phyloP scores from a whole-genome alignment of 2,797 vertebrate genomes.

The Philypnodon macrostomus region DNA sequence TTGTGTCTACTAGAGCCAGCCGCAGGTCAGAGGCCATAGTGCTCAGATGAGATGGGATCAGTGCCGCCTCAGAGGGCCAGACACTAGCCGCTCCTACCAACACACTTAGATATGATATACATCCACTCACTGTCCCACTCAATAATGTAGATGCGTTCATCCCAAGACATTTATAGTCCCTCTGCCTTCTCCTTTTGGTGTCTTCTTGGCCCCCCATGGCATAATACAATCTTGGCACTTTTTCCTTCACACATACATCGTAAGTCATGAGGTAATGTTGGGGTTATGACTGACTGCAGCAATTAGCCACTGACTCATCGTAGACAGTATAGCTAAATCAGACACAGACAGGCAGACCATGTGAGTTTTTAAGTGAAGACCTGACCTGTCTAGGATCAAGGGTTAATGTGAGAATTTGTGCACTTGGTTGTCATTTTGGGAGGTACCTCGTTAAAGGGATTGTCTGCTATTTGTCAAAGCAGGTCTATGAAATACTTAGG shows the following conservation, averaged over 20 bases:
- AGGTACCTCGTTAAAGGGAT: not conserved
- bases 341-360: constrained; percentile 24
- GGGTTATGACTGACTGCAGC: constrained; percentile 42
- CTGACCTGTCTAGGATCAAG: not conserved
- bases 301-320: constrained; percentile 53
- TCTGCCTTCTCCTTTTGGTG: constrained; percentile 26
- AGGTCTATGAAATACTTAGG: not conserved
- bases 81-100: constrained; percentile 30
- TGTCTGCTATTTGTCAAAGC: not conserved
- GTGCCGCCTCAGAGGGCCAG: constrained; percentile 46
- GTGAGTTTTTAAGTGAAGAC: constrained; percentile 4
- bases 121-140: constrained; percentile 37
- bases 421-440: not conserved
- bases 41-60: constrained; percentile 60
- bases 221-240: not conserved
- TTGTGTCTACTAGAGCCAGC: constrained; percentile 5
- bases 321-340: constrained; percentile 47
- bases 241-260: constrained; percentile 17
- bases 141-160: constrained; percentile 40
- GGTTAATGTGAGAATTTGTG: constrained; percentile 2
- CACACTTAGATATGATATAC: constrained; percentile 33
- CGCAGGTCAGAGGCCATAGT: constrained; percentile 54
- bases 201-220: constrained; percentile 33
- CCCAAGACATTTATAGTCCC: constrained; percentile 45
- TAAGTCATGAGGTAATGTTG: constrained; percentile 56